A percentile compares a stretch with the other conserved stretches of the same genome.
Conservation (phyloP, 1,140 invertebrate genomes). For the Armadillidium nasatum region DNA sequence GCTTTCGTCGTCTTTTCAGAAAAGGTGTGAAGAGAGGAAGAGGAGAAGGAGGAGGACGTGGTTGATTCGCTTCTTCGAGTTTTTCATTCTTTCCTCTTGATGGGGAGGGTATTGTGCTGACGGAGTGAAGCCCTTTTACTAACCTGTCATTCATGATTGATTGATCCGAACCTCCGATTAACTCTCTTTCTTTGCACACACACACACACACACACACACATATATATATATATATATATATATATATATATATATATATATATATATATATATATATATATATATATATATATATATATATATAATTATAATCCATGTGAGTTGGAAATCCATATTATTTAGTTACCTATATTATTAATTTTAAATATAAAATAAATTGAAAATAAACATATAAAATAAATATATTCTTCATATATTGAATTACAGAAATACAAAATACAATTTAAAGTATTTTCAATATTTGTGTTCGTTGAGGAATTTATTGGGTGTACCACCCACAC, state of each 20-base stretch:
- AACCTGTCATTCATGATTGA: background rate
- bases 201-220: background rate
- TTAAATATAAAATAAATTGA: too few species aligned
- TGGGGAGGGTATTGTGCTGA: too few species aligned
- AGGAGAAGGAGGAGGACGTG: conserved; percentile 18
- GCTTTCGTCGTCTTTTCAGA: too few species aligned
- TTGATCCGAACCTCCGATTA: background rate
- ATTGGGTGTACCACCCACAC: too few species aligned
- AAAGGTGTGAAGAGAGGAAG: background rate
- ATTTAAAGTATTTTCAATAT: too few species aligned
- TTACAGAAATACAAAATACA: too few species aligned
- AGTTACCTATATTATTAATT: too few species aligned
- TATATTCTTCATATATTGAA: too few species aligned
- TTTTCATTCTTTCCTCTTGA: background rate
- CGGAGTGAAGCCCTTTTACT: background rate
- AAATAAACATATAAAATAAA: too few species aligned
- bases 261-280: conserved; percentile 8
- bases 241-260: conserved; percentile 12
- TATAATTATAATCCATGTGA: background rate
- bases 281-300: conserved; percentile 1
- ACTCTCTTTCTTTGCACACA: background rate
- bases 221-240: conserved; percentile 12
- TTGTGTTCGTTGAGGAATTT: too few species aligned
- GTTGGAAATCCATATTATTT: too few species aligned
- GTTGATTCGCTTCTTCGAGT: background rate